These are phyloP conservation scores for Potorous gilbertii DNA, from an alignment of 2,797 vertebrate species.

Conservation along the genomic window DNA sequence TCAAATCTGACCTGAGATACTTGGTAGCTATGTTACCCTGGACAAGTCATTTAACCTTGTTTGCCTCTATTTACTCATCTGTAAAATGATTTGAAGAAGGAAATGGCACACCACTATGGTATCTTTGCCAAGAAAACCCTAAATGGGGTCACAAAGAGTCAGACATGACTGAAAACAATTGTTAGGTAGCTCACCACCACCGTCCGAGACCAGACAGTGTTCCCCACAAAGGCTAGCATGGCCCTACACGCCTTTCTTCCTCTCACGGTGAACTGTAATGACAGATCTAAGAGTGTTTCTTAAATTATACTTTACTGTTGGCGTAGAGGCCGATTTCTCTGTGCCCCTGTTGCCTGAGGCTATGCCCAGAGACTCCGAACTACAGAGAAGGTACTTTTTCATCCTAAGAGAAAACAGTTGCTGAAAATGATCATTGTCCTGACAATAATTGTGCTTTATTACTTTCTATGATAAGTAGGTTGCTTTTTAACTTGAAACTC, in stretches of 20 bases:
- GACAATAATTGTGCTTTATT: not conserved
- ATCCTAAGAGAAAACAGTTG: not conserved
- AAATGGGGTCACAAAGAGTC: not conserved
- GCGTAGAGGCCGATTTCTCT: not conserved
- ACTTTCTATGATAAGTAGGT: not conserved
- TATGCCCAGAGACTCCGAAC: not conserved
- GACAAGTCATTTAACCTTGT: not conserved
- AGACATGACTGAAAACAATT: not conserved
- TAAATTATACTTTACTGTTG: not conserved
- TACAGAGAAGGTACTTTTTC: not conserved
- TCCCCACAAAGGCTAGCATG: not conserved
- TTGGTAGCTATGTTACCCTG: not conserved
- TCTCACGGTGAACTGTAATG: not conserved
- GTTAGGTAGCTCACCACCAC: not conserved
- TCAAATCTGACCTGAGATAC: not conserved
- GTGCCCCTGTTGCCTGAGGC: not conserved
- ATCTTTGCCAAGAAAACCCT: not conserved
- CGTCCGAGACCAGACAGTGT: not conserved
- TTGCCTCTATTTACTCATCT: not conserved
- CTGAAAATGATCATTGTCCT: not conserved
- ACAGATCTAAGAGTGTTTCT: not conserved
- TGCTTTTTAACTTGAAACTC: not conserved
- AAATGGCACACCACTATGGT: not conserved
- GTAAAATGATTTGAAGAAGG: not conserved
- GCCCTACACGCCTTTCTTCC: not conserved